Base-by-base conservation (phyloP, 1,140 invertebrate genomes). In the Pseudomyrmex cubaensis region DNA sequence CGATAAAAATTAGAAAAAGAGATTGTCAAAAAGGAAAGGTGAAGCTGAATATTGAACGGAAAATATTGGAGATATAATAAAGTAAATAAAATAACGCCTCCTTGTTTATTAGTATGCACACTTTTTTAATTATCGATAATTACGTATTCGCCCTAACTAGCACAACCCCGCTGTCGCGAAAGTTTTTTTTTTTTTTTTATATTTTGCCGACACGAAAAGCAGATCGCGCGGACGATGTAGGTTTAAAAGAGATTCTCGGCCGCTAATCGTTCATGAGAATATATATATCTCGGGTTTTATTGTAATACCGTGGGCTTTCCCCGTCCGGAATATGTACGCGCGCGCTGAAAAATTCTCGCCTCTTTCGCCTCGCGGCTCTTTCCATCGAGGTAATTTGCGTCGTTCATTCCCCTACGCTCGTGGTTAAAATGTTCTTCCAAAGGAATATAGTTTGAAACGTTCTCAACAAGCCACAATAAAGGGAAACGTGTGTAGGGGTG, bases 171-270 rank as follows among this genome's bases (percentile, higher is more conserved):
- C 52, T 2, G 48, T 76, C 74, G 64, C 66, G 20, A 80, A 70
- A 80, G 76, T 80, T 80, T 70, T 35, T 35, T 35, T n/a, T 35
- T 35, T 35, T 35, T 35, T 35, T 35, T 72, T 80, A 70, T 70
- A 80, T 80, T 80, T 72, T 50, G 54, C 56, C 76, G 44, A 17
- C 20, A 56, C 66, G 67, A 35, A 35, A 35, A 59, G 44, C 64
- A n/a, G n/a, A 59, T 56, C 20, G 54, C 64, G 25, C 22, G 72
- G 12, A 44, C 20, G 61, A 20, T 46, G 75, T 13, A 52, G 54
- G n/a, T 59, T 87, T 87, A 87, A 70, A 84, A 74, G 56, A 35
- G 50, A 74, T 57, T 84, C 57, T 84, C 63, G 69, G 57, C 35
- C 35, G 35, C 35, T 35, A 35, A 35, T 35, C 35, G 35, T 35